phyloP scores from a whole-genome alignment of 2,113 vertebrate species.

The Pomatostomus ruficeps region DNA sequence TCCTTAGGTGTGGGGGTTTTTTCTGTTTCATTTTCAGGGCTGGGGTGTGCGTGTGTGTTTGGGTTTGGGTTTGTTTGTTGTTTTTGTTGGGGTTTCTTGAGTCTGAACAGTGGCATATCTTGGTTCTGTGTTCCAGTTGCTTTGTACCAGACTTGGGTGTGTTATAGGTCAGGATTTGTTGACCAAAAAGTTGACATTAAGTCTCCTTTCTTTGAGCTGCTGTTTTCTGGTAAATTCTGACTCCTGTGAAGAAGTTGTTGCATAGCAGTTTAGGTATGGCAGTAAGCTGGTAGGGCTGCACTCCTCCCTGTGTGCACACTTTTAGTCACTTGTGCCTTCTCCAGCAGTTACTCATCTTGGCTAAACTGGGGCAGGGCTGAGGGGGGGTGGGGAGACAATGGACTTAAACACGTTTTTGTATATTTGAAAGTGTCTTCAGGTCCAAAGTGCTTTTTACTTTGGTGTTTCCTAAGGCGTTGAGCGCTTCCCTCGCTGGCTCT shows the following conservation, averaged over 20 bases:
- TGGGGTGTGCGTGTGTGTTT: not conserved
- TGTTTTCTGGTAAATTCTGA: not conserved
- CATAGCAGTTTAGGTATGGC: not conserved
- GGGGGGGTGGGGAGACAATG: not conserved
- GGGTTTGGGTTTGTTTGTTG: not conserved
- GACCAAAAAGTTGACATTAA: not conserved
- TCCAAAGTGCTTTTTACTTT: not conserved
- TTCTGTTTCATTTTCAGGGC: not conserved
- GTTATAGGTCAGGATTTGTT: not conserved
- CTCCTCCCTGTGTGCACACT: slow-evolving; percentile 32
- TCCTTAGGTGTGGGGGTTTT: not conserved
- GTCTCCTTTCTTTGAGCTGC: not conserved
- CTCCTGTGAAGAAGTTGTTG: not conserved
- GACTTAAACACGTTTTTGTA: not conserved
- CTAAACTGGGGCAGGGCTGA: not conserved
- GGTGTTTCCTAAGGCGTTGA: not conserved
- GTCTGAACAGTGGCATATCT: not conserved
- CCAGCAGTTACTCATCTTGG: slow-evolving; percentile 10
- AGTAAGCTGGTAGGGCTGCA: not conserved
- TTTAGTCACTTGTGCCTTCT: slow-evolving; percentile 28
- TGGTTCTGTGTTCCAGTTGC: not conserved
- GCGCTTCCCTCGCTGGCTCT: not conserved
- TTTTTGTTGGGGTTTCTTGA: not conserved
- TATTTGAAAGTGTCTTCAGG: not conserved
- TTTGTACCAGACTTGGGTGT: not conserved